Conservation (phyloP, 2,113 vertebrate genomes). For the Channa maculata region DNA sequence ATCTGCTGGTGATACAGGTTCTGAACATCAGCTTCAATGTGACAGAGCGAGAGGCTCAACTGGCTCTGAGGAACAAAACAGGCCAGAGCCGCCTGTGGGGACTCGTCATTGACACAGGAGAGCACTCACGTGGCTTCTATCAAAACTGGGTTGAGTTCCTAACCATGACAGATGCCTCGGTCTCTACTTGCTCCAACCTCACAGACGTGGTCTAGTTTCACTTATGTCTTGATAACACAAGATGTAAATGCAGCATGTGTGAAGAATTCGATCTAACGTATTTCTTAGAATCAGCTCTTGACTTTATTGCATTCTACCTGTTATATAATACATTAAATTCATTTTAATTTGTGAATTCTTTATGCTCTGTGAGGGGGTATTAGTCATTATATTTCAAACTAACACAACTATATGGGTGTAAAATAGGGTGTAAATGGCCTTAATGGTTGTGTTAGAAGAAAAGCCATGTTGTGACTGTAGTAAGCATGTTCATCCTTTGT, state of each 20-base stretch:
- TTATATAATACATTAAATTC: neutral
- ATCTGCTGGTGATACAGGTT: conserved; percentile 91
- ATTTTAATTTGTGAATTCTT: no score
- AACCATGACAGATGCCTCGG: conserved; percentile 79
- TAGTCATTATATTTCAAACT: no score
- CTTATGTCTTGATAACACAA: neutral
- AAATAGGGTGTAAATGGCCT: no score
- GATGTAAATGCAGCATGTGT: neutral
- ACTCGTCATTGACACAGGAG: conserved; percentile 88
- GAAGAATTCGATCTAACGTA: neutral
- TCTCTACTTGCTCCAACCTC: conserved; percentile 62
- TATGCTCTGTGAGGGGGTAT: no score
- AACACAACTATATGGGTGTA: no score
- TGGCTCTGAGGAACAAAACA: conserved; percentile 90
- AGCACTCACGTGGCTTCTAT: conserved; percentile 89
- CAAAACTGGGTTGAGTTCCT: conserved; percentile 95
- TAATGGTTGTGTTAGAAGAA: no score
- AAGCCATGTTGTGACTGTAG: no score
- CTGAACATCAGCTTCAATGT: conserved; percentile 96
- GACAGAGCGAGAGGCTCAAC: conserved; percentile 93
- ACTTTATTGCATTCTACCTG: no score
- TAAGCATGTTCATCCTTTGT: no score
- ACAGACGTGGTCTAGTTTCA: conserved; percentile 86
- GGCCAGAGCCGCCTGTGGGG: conserved; percentile 88
- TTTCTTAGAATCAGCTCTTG: conserved; percentile 3